Evolutionary conservation across 2,888 invertebrate species (phyloP), one percentile per base, ranked within the genome.

Genomic region (Zygogramma bicolorata): DNA sequence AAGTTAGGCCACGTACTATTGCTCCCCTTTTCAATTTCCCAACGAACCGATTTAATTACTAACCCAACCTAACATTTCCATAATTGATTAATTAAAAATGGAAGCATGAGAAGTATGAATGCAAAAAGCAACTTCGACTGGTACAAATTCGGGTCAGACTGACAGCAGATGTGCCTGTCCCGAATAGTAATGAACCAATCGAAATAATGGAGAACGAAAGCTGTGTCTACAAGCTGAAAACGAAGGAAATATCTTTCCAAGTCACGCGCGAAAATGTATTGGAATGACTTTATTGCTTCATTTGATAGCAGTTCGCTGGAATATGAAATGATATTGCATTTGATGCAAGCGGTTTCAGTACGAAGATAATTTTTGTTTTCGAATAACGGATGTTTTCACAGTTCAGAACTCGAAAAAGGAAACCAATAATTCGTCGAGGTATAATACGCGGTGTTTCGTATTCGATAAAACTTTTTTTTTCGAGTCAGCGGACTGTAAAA

Each of bases 111-210:
- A 70, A 49, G 62, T 68, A 67, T 68, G 68, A 60, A 63, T 65
- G 62, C 67, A 58, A 63, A 66, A 67, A 68, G 57, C 59, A 60
- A 65, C 68, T 61, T 27, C 34, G 40, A 65, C 42, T 27, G 65
- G 15, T 57, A 65, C 59, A 61, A 70, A 73, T 66, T 66, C 73
- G 34, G 58, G 42, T 71, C 71, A 68, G 62, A 59, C 58, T 25
- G 65, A 65, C 42, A 74, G 70, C 75, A 77, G 74, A 76, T 77
- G 77, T 71, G 65, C 77, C 74, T 74, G 74, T 27, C 46, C 25
- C 65, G 75, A 77, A 76, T 77, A 74, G 74, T 73, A 77, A 77
- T 73, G 73, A 77, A 65, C 74, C 74, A 77, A 75, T 77, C 73
- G 71, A 73, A 75, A 77, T 77, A 76, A 75, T 77, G 73, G 72